phyloP scores from a whole-genome alignment of 2,113 vertebrate species.

The Oryctolagus cuniculus region DNA sequence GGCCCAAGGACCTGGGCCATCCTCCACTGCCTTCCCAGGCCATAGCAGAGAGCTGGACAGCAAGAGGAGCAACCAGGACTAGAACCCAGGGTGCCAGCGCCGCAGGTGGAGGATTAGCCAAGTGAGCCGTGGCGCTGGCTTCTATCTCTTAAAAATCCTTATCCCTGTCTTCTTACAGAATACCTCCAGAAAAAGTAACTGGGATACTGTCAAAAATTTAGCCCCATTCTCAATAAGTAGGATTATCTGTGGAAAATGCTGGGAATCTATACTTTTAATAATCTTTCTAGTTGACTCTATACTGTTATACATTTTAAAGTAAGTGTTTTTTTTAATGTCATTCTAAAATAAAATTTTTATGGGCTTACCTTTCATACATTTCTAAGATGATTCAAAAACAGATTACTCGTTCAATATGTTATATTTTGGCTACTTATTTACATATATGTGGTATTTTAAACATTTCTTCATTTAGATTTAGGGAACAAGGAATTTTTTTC shows the following conservation, averaged over 20 bases:
- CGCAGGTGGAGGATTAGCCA: too few relatives aligned
- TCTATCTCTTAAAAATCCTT: constrained; percentile 13
- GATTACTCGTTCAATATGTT: constrained; percentile 1
- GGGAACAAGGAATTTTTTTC: constrained; percentile 14
- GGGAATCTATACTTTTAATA: constrained; percentile 57
- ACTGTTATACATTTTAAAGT: constrained; percentile 19
- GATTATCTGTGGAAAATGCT: background rate
- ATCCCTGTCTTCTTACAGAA: background rate
- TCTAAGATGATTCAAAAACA: constrained; percentile 54
- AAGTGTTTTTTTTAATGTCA: constrained; percentile 2
- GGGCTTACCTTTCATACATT: constrained; percentile 34
- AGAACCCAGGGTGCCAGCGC: too few relatives aligned
- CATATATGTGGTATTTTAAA: constrained; percentile 37
- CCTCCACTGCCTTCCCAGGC: too few relatives aligned
- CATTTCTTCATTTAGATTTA: constrained; percentile 52
- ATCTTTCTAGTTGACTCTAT: constrained; percentile 1
- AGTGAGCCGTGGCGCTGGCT: background rate
- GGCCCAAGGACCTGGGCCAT: too few relatives aligned
- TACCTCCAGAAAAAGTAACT: constrained; percentile 11
- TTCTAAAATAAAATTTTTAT: constrained; percentile 41
- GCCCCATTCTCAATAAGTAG: background rate
- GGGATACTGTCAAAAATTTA: constrained; percentile 7
- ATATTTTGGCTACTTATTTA: constrained; percentile 34
- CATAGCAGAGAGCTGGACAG: too few relatives aligned
- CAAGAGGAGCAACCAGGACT: too few relatives aligned